phyloP scores from a whole-genome alignment of 2,113 vertebrate genomes.

The Sorex araneus region DNA sequence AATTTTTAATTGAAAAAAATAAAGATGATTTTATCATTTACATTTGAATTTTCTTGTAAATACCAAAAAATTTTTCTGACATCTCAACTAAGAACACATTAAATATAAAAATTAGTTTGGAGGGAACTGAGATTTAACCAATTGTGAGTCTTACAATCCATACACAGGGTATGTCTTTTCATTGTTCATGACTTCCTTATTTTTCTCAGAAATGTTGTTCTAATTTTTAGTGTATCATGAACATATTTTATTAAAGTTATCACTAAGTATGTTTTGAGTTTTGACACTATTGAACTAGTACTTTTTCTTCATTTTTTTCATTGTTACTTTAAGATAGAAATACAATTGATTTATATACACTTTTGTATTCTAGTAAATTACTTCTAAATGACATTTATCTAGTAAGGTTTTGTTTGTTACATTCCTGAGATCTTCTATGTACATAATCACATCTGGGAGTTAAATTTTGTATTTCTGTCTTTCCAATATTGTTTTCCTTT shows the following conservation, averaged over 20 bases:
- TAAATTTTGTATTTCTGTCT: not conserved
- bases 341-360: not conserved
- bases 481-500: not conserved
- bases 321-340: slow-evolving; percentile 20
- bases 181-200: not conserved
- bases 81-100: slow-evolving; percentile 3
- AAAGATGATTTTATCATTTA: not conserved
- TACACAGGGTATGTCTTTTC: not conserved
- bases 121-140: not conserved
- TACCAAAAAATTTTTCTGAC: not conserved
- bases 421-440: not conserved
- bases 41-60: slow-evolving; percentile 32
- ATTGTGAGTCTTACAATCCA: not conserved
- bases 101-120: slow-evolving; percentile 2
- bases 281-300: not conserved
- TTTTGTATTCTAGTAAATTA: slow-evolving; percentile 10
- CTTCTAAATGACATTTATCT: not conserved
- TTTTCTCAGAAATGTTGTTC: not conserved
- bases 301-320: not conserved
- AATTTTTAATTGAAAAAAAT: too few relatives aligned
- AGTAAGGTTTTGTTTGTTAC: not conserved
- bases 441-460: not conserved
- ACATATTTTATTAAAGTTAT: slow-evolving; percentile 35
- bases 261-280: not conserved
- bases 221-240: not conserved